These are phyloP conservation scores for Seladonia tumulorum DNA, from an alignment of 2,888 invertebrate genomes.

Conservation along the genomic window DNA sequence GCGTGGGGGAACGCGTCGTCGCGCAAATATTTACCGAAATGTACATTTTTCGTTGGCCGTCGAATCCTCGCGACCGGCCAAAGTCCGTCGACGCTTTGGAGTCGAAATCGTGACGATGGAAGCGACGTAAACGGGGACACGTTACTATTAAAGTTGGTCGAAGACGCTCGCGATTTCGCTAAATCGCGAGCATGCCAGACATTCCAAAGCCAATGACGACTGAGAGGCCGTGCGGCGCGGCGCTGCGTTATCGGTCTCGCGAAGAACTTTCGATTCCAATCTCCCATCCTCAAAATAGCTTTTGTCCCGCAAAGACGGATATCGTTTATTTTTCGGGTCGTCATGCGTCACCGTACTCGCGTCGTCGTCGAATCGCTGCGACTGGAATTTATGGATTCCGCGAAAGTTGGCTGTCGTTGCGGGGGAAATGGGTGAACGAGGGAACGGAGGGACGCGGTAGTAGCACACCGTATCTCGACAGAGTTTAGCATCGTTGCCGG, in stretches of 20 bases:
- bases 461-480: neutral
- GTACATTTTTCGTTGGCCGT: conserved; percentile 37
- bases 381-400: neutral
- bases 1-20: conserved; percentile 22
- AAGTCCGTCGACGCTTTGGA: neutral
- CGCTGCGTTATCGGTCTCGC: neutral
- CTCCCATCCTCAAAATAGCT: conserved; percentile 14
- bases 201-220: neutral
- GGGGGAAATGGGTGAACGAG: neutral
- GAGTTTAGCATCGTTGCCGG: neutral
- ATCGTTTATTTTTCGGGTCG: neutral
- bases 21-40: conserved; percentile 62
- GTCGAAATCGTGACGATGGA: neutral
- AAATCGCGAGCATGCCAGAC: neutral
- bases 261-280: neutral
- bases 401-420: neutral
- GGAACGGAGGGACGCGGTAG: neutral
- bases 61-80: neutral
- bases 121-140: neutral
- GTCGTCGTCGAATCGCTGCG: neutral
- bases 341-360: neutral
- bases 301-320: neutral
- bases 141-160: neutral
- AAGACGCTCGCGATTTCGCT: neutral
- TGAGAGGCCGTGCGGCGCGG: neutral